Base-by-base conservation (phyloP, 2,797 vertebrate genomes). In the Muscicapa comitata region DNA sequence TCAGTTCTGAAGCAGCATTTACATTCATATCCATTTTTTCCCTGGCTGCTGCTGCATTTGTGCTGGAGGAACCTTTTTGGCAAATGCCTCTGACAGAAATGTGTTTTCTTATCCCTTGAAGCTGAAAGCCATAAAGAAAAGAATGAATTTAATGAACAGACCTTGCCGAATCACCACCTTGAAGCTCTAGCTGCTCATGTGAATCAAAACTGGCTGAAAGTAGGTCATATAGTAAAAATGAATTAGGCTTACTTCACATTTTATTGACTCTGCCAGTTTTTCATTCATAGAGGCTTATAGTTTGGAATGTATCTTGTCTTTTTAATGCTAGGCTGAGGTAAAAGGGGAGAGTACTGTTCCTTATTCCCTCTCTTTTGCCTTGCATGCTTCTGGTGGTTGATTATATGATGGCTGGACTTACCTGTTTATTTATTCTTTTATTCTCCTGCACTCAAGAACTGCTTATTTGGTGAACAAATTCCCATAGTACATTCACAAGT, bases 181-280 rank as follows among this genome's bases (percentile, higher is more conserved):
- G 87, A 95, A 96, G 95, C 94, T 95, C 94, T 73, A 73, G 81
- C 96, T 2, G 61, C 94, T 97, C 95, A 61, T 96, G 95, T 96
- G 97, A 97, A 96, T 97, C 97, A 96, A 96, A 97, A 97, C 93
- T 92, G 81, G 90, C 90, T 23, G 63, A 96, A 98, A 98, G 95
- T 98, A 98, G 98, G 98, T 98, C 97, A 97, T 96, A 94, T 93
- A 98, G 96, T 98, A 97, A 97, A 97, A 97, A 95, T 91, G 96
- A 97, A 96, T 95, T 96, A 96, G 94, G 82, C 90, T 97, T 95
- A 63, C 88, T 96, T 97, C 96, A 91, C 73, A 81, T 97, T 97
- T 97, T 97, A 96, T 95, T 97, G 97, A 93, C 96, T 97, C 95
- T 86, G 82, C 86, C 67, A 90, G 82, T 91, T 96, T 95, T 96